Percentiles rank a stretch among this genome's conserved stretches.
Evolutionary conservation across 2,888 invertebrate species (phyloP).

Genomic region (Plemyria rubiginata): DNA sequence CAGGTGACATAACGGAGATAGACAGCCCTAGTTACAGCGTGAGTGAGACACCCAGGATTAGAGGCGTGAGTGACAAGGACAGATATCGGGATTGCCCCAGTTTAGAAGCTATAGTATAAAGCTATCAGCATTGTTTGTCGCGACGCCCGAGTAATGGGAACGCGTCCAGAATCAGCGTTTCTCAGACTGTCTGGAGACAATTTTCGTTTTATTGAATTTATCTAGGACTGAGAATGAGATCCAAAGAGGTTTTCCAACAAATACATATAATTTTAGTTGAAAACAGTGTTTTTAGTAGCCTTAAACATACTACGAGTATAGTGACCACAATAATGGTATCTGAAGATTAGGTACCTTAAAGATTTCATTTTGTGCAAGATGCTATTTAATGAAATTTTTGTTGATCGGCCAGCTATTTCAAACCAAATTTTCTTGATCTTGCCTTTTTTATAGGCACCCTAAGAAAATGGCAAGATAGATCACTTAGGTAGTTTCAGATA

Average conservation of each 20-base stretch:
- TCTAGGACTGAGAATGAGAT: not conserved
- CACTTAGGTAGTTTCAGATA: not conserved
- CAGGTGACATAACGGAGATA: conserved; percentile 42
- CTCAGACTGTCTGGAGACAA: conserved; percentile 63
- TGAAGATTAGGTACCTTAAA: too few species aligned
- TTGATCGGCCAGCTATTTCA: too few species aligned
- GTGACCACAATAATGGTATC: too few species aligned
- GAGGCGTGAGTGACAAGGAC: conserved; percentile 65
- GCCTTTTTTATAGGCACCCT: too few species aligned
- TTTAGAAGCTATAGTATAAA: conserved; percentile 54
- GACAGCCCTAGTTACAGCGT: conserved; percentile 49
- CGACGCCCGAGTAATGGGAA: conserved; percentile 57
- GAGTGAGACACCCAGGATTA: conserved; percentile 56
- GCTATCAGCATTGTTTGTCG: conserved; percentile 77
- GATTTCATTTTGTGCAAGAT: too few species aligned
- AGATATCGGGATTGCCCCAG: conserved; percentile 74
- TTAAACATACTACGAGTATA: too few species aligned
- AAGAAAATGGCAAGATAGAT: not conserved
- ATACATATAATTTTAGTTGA: too few species aligned
- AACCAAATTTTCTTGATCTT: too few species aligned
- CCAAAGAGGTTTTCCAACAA: too few species aligned
- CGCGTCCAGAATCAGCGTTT: conserved; percentile 54
- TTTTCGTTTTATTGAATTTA: conserved; percentile 18
- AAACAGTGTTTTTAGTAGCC: too few species aligned
- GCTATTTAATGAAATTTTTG: too few species aligned